Evolutionary conservation across 2,797 vertebrate species (phyloP).

Genomic region (Onychomys torridus): DNA sequence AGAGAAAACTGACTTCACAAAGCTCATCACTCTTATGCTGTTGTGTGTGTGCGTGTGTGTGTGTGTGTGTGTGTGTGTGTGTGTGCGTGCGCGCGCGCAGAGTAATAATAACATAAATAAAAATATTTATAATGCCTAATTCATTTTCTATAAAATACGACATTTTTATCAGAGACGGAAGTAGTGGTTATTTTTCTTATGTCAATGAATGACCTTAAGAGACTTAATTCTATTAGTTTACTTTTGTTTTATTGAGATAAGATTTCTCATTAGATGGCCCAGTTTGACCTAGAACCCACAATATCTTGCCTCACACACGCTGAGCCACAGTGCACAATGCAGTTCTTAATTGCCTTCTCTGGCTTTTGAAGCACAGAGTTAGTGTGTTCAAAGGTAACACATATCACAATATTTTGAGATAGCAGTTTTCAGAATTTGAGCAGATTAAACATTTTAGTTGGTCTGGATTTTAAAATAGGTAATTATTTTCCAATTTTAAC

Average conservation of each 20-base stretch:
- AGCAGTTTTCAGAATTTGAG: conserved; percentile 20
- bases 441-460: background rate
- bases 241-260: background rate
- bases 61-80: too few species aligned
- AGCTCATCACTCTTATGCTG: background rate
- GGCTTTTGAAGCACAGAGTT: conserved; percentile 18
- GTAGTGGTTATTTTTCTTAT: conserved; percentile 22
- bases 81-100: background rate
- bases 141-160: conserved; percentile 48
- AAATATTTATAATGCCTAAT: background rate
- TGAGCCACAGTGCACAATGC: background rate
- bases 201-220: background rate
- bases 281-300: too few species aligned
- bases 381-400: background rate
- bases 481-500: background rate
- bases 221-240: background rate
- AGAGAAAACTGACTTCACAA: background rate
- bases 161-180: conserved; percentile 45
- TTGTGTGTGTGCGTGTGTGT: too few species aligned
- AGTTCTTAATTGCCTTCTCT: conserved; percentile 20
- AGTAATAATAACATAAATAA: background rate
- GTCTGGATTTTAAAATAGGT: conserved; percentile 9
- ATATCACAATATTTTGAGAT: background rate
- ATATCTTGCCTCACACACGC: too few species aligned
- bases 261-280: background rate